A percentile compares a stretch with the other conserved stretches of the same genome.
phyloP scores from a whole-genome alignment of 2,113 vertebrate genomes.

The Neogobius melanostomus region DNA sequence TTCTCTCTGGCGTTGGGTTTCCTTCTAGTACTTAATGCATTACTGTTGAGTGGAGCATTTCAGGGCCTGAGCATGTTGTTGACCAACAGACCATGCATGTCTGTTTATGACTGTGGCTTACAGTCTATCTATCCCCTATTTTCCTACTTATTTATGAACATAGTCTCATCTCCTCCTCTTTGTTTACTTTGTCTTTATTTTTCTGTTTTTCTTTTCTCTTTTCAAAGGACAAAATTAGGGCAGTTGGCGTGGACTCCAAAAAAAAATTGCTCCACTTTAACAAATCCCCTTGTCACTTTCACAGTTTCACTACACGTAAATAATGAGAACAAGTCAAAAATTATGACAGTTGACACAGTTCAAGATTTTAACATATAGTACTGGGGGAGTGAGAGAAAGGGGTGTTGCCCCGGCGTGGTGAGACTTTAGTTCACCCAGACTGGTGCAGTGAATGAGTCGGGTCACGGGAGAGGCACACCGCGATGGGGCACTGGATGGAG shows the following conservation, averaged over 20 bases:
- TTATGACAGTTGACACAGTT: constrained; percentile 52
- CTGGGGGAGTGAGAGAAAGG: constrained; percentile 61
- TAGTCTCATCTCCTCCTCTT: constrained; percentile 56
- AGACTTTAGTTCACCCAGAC: constrained; percentile 63
- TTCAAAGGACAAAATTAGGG: constrained; percentile 78
- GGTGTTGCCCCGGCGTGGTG: constrained; percentile 59
- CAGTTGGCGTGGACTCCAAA: constrained; percentile 83
- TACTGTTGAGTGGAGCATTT: constrained; percentile 48
- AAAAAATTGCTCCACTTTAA: constrained; percentile 67
- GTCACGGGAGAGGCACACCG: constrained; percentile 68
- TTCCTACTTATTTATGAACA: constrained; percentile 57
- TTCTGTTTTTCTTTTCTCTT: constrained; percentile 53
- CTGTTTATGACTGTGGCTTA: constrained; percentile 70
- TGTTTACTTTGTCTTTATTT: constrained; percentile 55
- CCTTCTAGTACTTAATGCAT: constrained; percentile 54
- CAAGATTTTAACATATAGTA: constrained; percentile 47
- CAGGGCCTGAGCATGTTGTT: constrained; percentile 59
- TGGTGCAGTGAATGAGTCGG: constrained; percentile 67
- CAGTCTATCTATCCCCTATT: constrained; percentile 60
- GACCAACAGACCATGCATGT: constrained; percentile 70
- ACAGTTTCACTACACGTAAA: constrained; percentile 66
- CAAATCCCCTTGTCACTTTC: constrained; percentile 64
- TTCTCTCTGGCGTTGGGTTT: constrained; percentile 59
- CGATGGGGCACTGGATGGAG: constrained; percentile 67
- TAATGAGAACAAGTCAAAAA: constrained; percentile 55